Base-by-base conservation (phyloP, 2,113 vertebrate genomes). In the Candoia aspera region DNA sequence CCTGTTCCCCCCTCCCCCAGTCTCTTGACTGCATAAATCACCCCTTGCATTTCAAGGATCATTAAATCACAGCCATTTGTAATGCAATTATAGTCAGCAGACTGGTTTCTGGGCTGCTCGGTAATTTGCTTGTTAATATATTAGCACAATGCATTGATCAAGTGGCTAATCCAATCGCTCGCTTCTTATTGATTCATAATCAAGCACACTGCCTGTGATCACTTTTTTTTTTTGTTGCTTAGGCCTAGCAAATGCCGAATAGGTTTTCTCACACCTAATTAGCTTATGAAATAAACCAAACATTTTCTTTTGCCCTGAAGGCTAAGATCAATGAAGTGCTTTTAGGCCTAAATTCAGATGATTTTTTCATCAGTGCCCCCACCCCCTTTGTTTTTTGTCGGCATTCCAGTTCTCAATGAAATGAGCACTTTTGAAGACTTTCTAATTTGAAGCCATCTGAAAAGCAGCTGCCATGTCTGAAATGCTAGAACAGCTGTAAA, bases 121-220 rank as follows among this genome's bases (percentile, higher is more conserved):
- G 97, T 99, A 99, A 98, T 99, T 98, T 98, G 97, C 98, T 98
- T 99, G 98, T 99, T 99, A 99, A 99, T 99, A 98, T 99, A 99
- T 99, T 99, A 99, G 98, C 97, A 97, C 97, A 97, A 97, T 97
- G 97, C 97, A 99, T 99, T 98, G 98, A 99, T 99, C 98, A 98
- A 97, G 97, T 96, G 97, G 96, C 98, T 99, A 99, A 99, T 99
- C 98, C 98, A 97, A 99, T 99, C 98, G 98, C 97, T 98, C 92
- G 95, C 96, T 97, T 97, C 96, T 97, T 97, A 99, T 99, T 98
- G 98, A 99, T 99, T 98, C 95, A 91, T 96, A 97, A 98, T 98
- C 98, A 98, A 99, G 97, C 97, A 97, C 96, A 91, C 95, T 97
- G 97, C 96, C 97, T 97, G 93, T 97, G 98, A 98, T 98, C 98